phyloP scores from a whole-genome alignment of 2,113 vertebrate genomes.

The Tetrax tetrax region DNA sequence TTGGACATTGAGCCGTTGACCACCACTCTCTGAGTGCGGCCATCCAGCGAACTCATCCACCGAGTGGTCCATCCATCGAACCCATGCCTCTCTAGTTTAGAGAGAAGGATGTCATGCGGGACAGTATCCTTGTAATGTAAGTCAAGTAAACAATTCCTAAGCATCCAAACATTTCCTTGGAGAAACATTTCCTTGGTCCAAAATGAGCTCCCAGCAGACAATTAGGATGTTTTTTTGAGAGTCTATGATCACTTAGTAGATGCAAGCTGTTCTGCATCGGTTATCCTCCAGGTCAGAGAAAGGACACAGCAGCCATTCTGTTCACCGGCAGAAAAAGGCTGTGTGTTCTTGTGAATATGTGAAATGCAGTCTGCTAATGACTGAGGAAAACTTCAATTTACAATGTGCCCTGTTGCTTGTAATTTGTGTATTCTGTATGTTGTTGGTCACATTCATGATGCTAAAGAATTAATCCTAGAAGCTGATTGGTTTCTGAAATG shows the following conservation, averaged over 20 bases:
- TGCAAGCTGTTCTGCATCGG: not conserved
- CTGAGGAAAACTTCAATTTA: not conserved
- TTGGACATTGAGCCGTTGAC: too few species aligned
- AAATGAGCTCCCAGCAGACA: not conserved
- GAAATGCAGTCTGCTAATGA: not conserved
- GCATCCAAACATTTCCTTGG: not conserved
- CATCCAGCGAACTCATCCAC: too few species aligned
- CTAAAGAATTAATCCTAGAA: not conserved
- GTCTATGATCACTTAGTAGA: not conserved
- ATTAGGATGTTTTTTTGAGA: not conserved
- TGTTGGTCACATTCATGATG: not conserved
- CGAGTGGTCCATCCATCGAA: too few species aligned
- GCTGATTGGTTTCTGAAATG: not conserved
- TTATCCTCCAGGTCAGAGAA: not conserved
- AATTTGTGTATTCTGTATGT: not conserved
- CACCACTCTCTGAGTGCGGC: too few species aligned
- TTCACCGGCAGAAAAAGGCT: not conserved
- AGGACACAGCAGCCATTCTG: not conserved
- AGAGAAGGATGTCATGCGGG: too few species aligned
- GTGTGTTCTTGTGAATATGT: not conserved
- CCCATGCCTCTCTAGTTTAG: too few species aligned
- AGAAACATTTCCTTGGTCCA: not conserved
- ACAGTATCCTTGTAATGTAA: not conserved
- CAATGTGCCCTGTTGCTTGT: not conserved
- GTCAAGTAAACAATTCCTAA: not conserved